Base-by-base conservation (phyloP, 53 echinoderm and acorn worm species). In the Actinopyga echinites region DNA sequence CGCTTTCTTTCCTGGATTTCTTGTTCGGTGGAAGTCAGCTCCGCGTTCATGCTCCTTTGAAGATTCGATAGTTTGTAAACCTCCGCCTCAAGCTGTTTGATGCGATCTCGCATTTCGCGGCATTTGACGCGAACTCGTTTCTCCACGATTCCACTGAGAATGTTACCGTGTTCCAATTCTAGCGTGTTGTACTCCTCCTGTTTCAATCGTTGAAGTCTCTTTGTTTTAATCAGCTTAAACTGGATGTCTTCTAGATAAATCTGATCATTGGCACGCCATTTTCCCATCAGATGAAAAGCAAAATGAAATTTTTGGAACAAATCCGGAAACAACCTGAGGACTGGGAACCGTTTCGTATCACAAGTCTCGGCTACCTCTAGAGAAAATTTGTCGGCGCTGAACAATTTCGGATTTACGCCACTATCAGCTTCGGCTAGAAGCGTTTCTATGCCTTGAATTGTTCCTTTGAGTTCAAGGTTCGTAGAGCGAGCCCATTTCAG, bases 301-400 rank as follows among this genome's bases (percentile, higher is more conserved):
- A 91, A 89, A 73, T 95, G 91, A 52, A 95, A 93, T 83, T 95
- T 95, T 79, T 95, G 96, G 73, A 95, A 93, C 57, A 95, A 64
- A 79, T 95, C 96, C 2, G 96, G 96, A 57, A 93, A 91, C 21
- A 95, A 67, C 28, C 93, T 63, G 10, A 95, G 87, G 8, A 95
- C 64, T 22, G 96, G 96, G 55, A 89, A 95, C 36, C 90, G 64
- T 64, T 83, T 91, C 9, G 93, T 91, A 57, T 95, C 96, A 61
- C 91, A 88, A 21, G 93, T 93, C 61, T 95, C 92, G 2, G 96
- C 93, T 12, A 95, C 93, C 80, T 95, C 96, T 31, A 95, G 52
- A 0, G 96, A 95, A 60, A 95, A 95, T 80, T 91, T 93, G 52
- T 93, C 90, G 15, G 96, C 79, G 42, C 93, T 95, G 69, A 93